phyloP scores from a whole-genome alignment of 2,113 vertebrate species.

The Halcyon senegalensis region DNA sequence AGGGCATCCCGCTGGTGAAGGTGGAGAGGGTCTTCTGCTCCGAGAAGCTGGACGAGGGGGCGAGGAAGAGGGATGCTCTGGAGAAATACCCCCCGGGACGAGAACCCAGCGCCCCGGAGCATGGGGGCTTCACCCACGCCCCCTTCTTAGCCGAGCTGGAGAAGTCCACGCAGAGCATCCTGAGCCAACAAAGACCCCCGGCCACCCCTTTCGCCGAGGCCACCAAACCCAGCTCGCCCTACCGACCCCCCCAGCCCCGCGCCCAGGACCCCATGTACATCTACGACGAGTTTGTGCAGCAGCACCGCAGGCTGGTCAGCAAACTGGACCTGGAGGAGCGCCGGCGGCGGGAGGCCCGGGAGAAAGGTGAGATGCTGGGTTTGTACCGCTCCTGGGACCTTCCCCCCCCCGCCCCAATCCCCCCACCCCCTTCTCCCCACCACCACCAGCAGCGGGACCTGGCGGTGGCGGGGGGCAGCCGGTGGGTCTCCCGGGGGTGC shows the following conservation, averaged over 20 bases:
- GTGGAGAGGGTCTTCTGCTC: conserved; percentile 77
- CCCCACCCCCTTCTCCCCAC: neutral
- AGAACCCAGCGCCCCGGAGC: conserved; percentile 78
- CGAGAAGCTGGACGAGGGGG: conserved; percentile 85
- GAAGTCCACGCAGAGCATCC: conserved; percentile 89
- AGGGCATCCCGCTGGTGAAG: conserved; percentile 77
- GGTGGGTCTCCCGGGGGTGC: neutral
- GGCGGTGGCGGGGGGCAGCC: neutral
- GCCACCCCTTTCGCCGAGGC: conserved; percentile 80
- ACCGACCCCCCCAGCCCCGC: conserved; percentile 72
- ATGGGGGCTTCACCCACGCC: conserved; percentile 68
- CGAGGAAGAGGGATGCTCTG: conserved; percentile 77
- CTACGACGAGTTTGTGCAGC: conserved; percentile 92
- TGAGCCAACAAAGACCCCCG: conserved; percentile 88
- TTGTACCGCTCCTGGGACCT: accelerated
- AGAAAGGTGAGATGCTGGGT: conserved; percentile 83
- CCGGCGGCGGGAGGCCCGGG: conserved; percentile 88
- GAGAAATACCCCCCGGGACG: conserved; percentile 85
- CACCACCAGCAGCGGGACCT: accelerated
- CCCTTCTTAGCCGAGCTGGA: conserved; percentile 93
- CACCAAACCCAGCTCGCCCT: conserved; percentile 73
- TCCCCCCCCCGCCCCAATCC: neutral
- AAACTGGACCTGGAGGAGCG: conserved; percentile 96
- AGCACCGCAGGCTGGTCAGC: conserved; percentile 91
- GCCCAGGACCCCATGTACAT: conserved; percentile 83